Conservation (phyloP, 2,797 vertebrate species). For the Gallirallus australis region DNA sequence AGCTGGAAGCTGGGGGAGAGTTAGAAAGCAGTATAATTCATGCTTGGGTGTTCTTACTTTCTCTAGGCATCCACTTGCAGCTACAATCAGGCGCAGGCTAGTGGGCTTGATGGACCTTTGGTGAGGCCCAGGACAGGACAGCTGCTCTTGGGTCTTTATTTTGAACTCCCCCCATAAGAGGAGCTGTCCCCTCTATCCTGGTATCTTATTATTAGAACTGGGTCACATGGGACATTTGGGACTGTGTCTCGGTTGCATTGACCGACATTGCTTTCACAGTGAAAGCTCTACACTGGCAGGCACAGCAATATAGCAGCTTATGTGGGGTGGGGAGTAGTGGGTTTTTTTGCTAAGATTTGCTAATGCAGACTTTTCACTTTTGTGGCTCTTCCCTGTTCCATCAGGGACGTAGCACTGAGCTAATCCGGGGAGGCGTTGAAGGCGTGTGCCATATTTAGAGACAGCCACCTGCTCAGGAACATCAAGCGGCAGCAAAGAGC, state of each 20-base stretch:
- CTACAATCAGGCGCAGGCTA: background rate
- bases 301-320: background rate
- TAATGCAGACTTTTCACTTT: background rate
- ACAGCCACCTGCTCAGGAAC: slow-evolving; percentile 53
- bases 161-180: background rate
- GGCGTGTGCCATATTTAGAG: background rate
- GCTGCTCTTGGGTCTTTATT: slow-evolving; percentile 8
- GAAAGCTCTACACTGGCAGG: background rate
- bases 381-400: background rate
- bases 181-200: slow-evolving; percentile 9
- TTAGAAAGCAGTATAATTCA: background rate
- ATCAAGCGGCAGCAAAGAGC: slow-evolving; percentile 43
- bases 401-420: background rate
- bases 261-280: background rate
- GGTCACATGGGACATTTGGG: slow-evolving; percentile 22
- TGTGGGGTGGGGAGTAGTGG: background rate
- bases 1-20: background rate
- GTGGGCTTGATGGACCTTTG: background rate
- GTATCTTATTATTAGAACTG: slow-evolving; percentile 55
- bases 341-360: background rate
- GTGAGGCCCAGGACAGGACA: background rate
- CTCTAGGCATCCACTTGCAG: background rate
- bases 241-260: background rate
- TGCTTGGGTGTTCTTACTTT: background rate
- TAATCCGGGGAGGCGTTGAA: background rate